phyloP scores from a whole-genome alignment of 2,797 vertebrate genomes.

The Picus viridis region DNA sequence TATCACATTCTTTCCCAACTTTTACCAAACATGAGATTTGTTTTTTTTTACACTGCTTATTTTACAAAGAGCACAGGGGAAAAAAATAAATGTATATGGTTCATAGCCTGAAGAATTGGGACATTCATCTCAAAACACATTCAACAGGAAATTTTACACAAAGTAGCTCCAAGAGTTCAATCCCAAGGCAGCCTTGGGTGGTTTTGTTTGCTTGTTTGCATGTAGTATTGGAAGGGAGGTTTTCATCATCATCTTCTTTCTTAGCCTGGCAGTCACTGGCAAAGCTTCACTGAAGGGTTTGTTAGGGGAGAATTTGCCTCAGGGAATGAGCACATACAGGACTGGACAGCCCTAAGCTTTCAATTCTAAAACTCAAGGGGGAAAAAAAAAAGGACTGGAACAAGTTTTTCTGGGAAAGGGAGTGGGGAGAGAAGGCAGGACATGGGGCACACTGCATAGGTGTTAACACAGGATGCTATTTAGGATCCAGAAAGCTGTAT shows the following conservation, averaged over 20 bases:
- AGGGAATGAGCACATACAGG: background rate
- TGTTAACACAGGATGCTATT: background rate
- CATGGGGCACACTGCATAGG: background rate
- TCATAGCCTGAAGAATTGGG: background rate
- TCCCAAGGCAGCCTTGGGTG: slow-evolving; percentile 15
- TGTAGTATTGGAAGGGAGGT: background rate
- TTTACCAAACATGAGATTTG: background rate
- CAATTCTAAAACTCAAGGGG: background rate
- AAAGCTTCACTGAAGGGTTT: background rate
- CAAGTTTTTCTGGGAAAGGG: background rate
- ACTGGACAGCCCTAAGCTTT: background rate
- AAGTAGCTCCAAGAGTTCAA: slow-evolving; percentile 6
- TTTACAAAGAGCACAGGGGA: background rate
- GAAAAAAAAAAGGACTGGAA: background rate
- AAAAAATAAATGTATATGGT: background rate
- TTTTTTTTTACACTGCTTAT: slow-evolving; percentile 8
- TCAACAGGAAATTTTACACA: slow-evolving; percentile 24
- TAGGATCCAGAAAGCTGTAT: background rate
- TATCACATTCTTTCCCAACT: slow-evolving; percentile 36
- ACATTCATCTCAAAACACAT: slow-evolving; percentile 14
- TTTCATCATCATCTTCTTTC: background rate
- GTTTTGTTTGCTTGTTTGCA: slow-evolving; percentile 37
- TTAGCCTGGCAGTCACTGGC: slow-evolving; percentile 12
- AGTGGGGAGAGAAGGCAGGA: background rate
- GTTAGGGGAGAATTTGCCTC: slow-evolving; percentile 21